A percentile compares a stretch with the other conserved stretches of the same genome.
Conservation (phyloP, 2,113 vertebrate genomes). For the Hassar affinis region DNA sequence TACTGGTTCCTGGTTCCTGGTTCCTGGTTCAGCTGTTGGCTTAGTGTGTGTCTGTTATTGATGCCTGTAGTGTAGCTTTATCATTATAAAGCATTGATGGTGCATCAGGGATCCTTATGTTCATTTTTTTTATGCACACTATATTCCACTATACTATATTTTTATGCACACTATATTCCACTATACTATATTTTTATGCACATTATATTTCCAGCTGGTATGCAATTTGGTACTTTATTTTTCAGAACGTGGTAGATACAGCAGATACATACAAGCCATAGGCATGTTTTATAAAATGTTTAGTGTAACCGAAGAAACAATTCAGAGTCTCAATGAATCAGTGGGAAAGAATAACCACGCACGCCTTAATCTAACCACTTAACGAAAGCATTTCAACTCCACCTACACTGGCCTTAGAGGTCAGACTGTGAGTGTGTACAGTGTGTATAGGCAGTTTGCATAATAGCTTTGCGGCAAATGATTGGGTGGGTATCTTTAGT, state of each 20-base stretch:
- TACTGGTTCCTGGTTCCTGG: too few species aligned
- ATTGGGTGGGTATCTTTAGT: neutral
- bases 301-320: neutral
- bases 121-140: neutral
- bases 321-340: neutral
- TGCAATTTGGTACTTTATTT: neutral
- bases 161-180: too few species aligned
- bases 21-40: neutral
- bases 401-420: slow-evolving; percentile 20
- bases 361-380: slow-evolving; percentile 3
- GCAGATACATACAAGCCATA: neutral
- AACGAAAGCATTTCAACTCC: slow-evolving; percentile 4
- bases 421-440: neutral
- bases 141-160: too few species aligned
- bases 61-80: neutral
- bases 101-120: neutral
- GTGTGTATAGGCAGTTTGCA: neutral
- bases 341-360: neutral
- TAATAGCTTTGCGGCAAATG: slow-evolving; percentile 9
- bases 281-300: neutral
- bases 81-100: neutral
- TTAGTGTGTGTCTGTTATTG: neutral
- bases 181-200: too few species aligned
- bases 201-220: too few species aligned
- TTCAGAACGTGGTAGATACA: neutral